Base-by-base conservation (phyloP, 2,888 invertebrate genomes). In the Apotomis turbidana region DNA sequence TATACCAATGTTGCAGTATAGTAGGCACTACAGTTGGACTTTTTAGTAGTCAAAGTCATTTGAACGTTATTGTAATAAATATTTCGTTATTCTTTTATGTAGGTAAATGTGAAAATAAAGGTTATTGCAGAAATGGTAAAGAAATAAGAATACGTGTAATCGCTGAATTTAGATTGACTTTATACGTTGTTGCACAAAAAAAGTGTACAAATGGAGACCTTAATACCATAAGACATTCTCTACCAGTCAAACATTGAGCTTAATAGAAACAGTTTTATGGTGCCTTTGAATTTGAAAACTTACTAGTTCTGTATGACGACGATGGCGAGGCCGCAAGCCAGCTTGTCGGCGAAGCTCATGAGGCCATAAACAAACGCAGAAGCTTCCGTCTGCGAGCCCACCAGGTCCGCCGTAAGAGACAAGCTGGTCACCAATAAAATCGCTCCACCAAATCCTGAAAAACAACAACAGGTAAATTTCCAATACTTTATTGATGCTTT, bases 341-440 rank as follows among this genome's bases (percentile, higher is more conserved):
- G 90, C 89, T 98, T 99, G 89, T 98, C 98, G 9, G 96, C 94
- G 83, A 98, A 98, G 86, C 98, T 98, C 97, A 98, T 98, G 12
- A 97, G 95, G 5, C 98, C 98, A 84, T 97, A 98, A 0, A 98
- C 97, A 87, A 98, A 98, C 36, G 98, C 98, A 4, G 98, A 97
- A 76, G 96, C 97, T 79, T 97, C 96, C 0, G 96, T 97, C 82
- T 96, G 96, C 51, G 95, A 94, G 13, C 97, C 97, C 70, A 98
- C 98, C 69, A 98, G 93, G 87, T 98, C 98, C 0, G 98, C 97
- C 0, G 97, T 97, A 78, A 98, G 94, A 0, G 97, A 96, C 58
- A 98, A 92, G 81, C 98, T 97, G 3, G 97, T 97, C 44, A 98
- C 97, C 74, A 98, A 90, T 91, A 98, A 95, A 60, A 97, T 95